Evolutionary conservation across 37 sponge, comb jelly and placozoan species (phyloP), one percentile per base, ranked within the genome.

Genomic region (Aplysina aerophoba): DNA sequence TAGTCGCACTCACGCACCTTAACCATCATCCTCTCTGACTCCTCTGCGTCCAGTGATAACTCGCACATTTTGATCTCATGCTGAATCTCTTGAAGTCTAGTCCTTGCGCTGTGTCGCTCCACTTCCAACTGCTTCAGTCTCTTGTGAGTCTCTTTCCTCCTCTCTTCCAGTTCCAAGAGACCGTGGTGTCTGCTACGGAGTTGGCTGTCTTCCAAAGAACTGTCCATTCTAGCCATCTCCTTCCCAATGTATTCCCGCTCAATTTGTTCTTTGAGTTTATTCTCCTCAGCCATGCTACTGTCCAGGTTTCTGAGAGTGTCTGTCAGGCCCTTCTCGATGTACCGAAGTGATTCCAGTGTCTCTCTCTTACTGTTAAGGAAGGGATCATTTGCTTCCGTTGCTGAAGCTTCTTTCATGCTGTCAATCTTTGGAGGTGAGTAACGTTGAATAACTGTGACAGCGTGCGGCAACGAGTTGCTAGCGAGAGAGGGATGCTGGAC

Each of bases 401-500:
- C 5, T 63, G 65, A 20, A 20, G 79, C 55, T n/a, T 37, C 79
- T 14, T 77, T 77, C 8, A 27, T 0, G 31, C 25, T 77, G 55
- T 0, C 13, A 16, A 41, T 27, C 55, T 41, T 77, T 15, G 79
- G 55, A 25, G 27, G 28, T 62, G 21, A 31, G 50, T 19, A 87
- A 62, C 27, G 38, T 13, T 67, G 35, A 21, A 81, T 60, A 35
- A 81, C 81, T 2, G 59, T 21, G 1, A 82, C 79, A 13, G 82
- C 54, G 0, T 39, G 72, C 17, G 60, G 55, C 30, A 81, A 66
- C 24, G 85, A 65, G 25, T 54, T 74, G 59, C 80, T 86, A 40
- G 61, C 57, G 41, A 79, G 87, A 0, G 87, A 82, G 73, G 85
- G 81, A 61, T 62, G 69, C 80, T 73, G 59, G 35, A 91, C 91